phyloP scores from a whole-genome alignment of 2,888 invertebrate genomes.

The Eledona agricola region DNA sequence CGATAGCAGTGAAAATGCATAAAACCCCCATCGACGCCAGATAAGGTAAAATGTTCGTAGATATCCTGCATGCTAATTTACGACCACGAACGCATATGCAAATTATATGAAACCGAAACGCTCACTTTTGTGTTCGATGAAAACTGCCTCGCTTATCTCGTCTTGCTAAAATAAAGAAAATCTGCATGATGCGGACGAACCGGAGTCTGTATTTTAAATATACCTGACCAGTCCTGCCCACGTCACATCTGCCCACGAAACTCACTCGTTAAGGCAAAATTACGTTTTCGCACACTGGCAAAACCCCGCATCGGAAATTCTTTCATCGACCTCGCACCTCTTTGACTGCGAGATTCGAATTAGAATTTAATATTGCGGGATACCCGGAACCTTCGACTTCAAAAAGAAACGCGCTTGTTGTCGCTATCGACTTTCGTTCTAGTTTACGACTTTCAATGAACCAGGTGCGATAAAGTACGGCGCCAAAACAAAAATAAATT shows the following conservation, averaged over 20 bases:
- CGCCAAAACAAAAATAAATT: too few species aligned
- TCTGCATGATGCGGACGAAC: conserved; percentile 20
- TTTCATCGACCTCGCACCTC: conserved; percentile 3
- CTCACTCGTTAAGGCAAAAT: conserved; percentile 13
- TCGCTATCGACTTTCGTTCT: too few species aligned
- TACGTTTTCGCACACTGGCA: conserved; percentile 14
- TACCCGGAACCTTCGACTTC: conserved; percentile 1
- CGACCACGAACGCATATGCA: too few species aligned
- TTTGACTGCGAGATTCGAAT: conserved; percentile 5
- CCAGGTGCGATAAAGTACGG: too few species aligned
- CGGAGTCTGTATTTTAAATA: conserved; percentile 14
- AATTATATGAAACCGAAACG: too few species aligned
- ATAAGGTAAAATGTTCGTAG: too few species aligned
- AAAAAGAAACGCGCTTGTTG: too few species aligned
- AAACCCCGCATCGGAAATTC: conserved; percentile 14
- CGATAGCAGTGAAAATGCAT: too few species aligned
- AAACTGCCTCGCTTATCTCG: conserved; percentile 11
- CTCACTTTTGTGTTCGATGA: conserved; percentile 8
- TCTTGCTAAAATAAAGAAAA: conserved; percentile 22
- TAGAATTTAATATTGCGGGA: conserved; percentile 7
- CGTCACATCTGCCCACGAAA: conserved; percentile 13
- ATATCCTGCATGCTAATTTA: too few species aligned
- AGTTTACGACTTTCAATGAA: too few species aligned
- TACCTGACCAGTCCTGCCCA: conserved; percentile 29
- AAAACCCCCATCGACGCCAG: too few species aligned